phyloP scores from a whole-genome alignment of 2,113 vertebrate species.

The Xenopus tropicalis region DNA sequence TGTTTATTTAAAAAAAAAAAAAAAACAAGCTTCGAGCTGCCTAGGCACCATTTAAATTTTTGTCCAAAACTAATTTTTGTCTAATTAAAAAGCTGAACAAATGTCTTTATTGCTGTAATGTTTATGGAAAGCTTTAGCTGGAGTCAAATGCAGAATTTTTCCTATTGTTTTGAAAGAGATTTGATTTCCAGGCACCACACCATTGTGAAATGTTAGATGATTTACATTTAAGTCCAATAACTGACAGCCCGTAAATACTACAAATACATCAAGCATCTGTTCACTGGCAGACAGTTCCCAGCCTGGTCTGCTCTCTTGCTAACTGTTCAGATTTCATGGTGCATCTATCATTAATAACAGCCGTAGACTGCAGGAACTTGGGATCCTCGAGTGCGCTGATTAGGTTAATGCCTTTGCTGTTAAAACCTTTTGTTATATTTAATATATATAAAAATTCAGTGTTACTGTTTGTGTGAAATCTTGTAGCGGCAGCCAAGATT shows the following conservation, averaged over 20 bases:
- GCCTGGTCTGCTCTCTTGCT: not conserved
- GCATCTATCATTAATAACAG: conserved; percentile 20
- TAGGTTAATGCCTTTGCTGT: conserved; percentile 23
- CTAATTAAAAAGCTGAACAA: no score
- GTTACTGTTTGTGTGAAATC: no score
- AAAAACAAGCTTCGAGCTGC: no score
- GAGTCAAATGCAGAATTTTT: conserved; percentile 1
- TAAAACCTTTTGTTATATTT: conserved; percentile 1
- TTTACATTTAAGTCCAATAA: conserved; percentile 30
- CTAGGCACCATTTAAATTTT: no score
- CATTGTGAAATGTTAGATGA: conserved; percentile 20
- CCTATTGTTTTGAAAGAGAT: conserved; percentile 6
- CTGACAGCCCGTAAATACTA: conserved; percentile 17
- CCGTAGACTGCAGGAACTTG: conserved; percentile 20
- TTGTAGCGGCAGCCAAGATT: no score
- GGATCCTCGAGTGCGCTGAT: conserved; percentile 28
- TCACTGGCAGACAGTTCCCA: conserved; percentile 12
- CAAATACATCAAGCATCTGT: conserved; percentile 40
- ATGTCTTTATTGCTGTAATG: conserved; percentile 4
- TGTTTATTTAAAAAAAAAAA: no score
- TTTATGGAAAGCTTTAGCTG: conserved; percentile 1
- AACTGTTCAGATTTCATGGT: conserved; percentile 16
- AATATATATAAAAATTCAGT: no score
- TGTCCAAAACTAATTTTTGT: no score
- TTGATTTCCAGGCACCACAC: not conserved